These are phyloP conservation scores for Panagrolaimus sp. DNA, from an alignment of 1,140 invertebrate genomes.

Conservation along the genomic window DNA sequence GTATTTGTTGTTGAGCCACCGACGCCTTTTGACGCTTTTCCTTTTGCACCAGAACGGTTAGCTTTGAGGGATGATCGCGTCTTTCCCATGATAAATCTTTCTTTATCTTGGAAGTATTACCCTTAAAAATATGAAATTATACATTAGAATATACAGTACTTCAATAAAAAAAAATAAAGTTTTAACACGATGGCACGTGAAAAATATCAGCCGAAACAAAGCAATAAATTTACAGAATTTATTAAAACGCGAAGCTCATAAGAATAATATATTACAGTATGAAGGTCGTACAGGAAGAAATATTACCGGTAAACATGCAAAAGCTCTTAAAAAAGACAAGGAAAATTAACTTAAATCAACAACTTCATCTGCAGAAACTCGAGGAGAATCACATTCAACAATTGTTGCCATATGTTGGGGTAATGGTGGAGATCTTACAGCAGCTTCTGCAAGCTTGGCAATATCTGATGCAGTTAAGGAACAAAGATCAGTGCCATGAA, in stretches of 20 bases:
- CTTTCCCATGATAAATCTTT: constrained; percentile 26
- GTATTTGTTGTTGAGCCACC: constrained; percentile 16
- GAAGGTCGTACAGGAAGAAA: no score
- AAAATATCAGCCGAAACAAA: no score
- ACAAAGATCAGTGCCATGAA: constrained; percentile 10
- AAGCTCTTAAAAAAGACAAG: no score
- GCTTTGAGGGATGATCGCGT: constrained; percentile 34
- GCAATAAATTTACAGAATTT: no score
- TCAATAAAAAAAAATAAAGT: no score
- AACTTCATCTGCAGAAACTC: not conserved
- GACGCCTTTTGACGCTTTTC: not conserved
- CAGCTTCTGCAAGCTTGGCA: constrained; percentile 15
- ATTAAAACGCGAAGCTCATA: no score
- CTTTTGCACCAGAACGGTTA: constrained; percentile 22
- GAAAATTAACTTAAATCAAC: not conserved
- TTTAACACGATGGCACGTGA: no score
- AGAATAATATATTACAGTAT: no score
- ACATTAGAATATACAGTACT: no score
- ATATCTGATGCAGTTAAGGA: constrained; percentile 9
- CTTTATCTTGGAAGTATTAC: no score
- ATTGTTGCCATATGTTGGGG: constrained; percentile 11
- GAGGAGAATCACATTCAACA: not conserved
- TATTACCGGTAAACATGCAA: no score
- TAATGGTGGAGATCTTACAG: not conserved
- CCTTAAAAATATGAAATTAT: no score